These are phyloP conservation scores for Catalaphyllia jardinei DNA, from an alignment of 64 coral and sea anemone species.

Conservation along the genomic window DNA sequence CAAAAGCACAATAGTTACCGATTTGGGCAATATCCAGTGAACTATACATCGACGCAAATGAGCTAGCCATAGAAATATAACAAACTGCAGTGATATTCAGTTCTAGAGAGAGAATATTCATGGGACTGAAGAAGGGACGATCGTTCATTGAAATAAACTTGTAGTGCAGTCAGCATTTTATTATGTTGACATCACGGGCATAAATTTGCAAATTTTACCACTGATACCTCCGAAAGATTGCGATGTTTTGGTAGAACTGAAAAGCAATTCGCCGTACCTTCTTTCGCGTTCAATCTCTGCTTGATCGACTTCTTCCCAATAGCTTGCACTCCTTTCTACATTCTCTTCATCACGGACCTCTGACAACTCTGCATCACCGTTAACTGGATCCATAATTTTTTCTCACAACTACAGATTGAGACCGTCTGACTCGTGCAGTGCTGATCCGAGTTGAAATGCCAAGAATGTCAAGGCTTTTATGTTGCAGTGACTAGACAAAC, in stretches of 20 bases:
- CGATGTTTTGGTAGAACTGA: background rate
- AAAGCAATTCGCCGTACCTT: background rate
- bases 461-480: background rate
- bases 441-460: background rate
- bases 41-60: background rate
- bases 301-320: constrained; percentile 30
- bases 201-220: too few relatives aligned
- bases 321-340: background rate
- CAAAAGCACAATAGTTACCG: background rate
- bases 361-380: background rate
- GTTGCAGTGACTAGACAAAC: constrained; percentile 1
- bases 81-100: background rate
- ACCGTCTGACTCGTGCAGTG: background rate
- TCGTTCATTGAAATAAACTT: too few relatives aligned
- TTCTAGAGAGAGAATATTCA: too few relatives aligned
- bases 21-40: background rate
- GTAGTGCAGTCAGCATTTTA: too few relatives aligned
- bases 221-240: background rate
- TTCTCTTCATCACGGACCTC: background rate
- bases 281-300: constrained; percentile 30
- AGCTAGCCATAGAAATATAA: background rate
- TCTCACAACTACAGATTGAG: background rate
- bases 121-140: too few relatives aligned
- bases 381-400: constrained; percentile 17
- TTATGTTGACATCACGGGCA: too few relatives aligned